Conservation (phyloP, 2,888 invertebrate genomes). For the Campoplex capitator region DNA sequence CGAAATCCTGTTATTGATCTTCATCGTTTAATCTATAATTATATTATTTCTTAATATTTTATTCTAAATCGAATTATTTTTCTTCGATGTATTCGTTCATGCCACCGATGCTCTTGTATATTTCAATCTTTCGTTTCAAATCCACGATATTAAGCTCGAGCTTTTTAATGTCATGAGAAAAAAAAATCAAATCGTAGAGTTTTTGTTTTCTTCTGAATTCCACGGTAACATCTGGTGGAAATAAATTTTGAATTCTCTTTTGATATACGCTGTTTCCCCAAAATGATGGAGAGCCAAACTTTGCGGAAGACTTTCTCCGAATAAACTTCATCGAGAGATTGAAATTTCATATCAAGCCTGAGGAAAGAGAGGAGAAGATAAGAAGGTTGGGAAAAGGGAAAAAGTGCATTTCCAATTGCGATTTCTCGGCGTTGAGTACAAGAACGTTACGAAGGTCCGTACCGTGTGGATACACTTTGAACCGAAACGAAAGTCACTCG, state of each 20-base stretch:
- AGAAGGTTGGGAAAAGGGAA: background rate
- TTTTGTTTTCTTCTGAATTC: background rate
- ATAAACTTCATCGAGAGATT: conserved; percentile 12
- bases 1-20: background rate
- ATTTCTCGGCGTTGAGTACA: conserved; percentile 20
- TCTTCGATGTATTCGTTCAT: too few relatives aligned
- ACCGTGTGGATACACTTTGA: conserved; percentile 1
- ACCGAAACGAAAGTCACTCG: background rate
- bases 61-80: too few relatives aligned
- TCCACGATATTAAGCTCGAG: background rate
- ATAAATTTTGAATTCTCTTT: background rate
- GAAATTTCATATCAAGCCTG: background rate
- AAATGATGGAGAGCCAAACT: conserved; percentile 3
- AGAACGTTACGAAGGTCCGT: conserved; percentile 46
- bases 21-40: too few relatives aligned
- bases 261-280: conserved; percentile 12
- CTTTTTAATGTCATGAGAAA: background rate
- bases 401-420: conserved; percentile 51
- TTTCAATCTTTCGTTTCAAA: background rate
- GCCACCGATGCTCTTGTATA: too few relatives aligned
- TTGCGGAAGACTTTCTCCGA: conserved; percentile 11
- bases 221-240: background rate
- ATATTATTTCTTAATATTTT: too few relatives aligned
- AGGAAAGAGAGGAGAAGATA: background rate
- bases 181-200: background rate